Base-by-base conservation (phyloP, 2,113 vertebrate genomes). In the Microtus ochrogaster region DNA sequence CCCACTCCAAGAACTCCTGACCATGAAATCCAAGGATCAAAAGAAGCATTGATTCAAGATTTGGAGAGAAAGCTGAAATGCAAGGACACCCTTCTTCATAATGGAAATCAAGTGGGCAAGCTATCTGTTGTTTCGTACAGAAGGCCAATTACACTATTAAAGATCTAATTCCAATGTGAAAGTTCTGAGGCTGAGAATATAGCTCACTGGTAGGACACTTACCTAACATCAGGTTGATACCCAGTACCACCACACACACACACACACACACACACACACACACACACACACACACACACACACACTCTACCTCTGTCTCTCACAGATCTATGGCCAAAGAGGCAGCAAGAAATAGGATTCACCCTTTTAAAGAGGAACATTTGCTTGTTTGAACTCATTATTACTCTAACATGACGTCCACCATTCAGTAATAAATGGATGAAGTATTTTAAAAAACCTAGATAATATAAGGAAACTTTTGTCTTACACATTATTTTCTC, bases 41-140 rank as follows among this genome's bases (percentile, higher is more conserved):
- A 99, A 98, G 99, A 99, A 81, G 99, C 99, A 41, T 98, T 99
- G 55, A 99, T 99, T 92, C 99, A 99, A 97, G 99, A 99, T 96
- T 98, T 99, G 98, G 99, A 99, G 77, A 99, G 99, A 98, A 99
- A 99, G 86, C 98, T 99, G 17, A 98, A 99, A 88, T 99, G 99
- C 95, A 99, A 99, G 97, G 99, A 99, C 96, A 99, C 96, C 92
- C 98, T 99, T 89, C 99, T 99, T 55, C 99, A 99, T 96, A 99
- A 98, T 11, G 98, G 99, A 95, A 99, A 99, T 97, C 99, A 99
- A 99, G 99, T 99, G 97, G 97, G 98, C 92, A 91, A 95, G 49
- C 95, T 79, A 16, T 55, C 89, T 94, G 44, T 79, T 97, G 49
- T 79, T 97, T 89, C 74, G 26, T 92, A 91, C 74, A 94, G 91